Base-by-base conservation (phyloP, 2,888 invertebrate species). In the Mystacides longicornis region DNA sequence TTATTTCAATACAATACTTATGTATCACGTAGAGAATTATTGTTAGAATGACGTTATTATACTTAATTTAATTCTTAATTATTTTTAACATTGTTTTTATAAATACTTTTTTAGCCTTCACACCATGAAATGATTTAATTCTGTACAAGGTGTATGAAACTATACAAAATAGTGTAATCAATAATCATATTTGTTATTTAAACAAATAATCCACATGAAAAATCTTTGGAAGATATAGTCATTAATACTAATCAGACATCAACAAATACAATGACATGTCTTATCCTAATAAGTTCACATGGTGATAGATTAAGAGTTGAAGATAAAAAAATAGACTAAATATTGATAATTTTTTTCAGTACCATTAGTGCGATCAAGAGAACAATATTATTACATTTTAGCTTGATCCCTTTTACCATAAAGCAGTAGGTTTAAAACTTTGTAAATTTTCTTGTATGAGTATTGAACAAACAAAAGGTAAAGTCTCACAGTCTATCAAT, bases 341-440 rank as follows among this genome's bases (percentile, higher is more conserved):
- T 37, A 27, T 27, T 27, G 27, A 7, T 27, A n/a, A n/a, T 27
- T 37, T 37, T 37, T 14, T 7, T 4, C 14, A 37, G 7, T 37
- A 37, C 37, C 37, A 14, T 37, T 37, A 14, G 16, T 37, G 37
- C 37, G 14, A 4, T 37, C 16, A 7, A 37, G 16, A 16, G 16
- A 16, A 37, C 16, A 37, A 14, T n/a, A 37, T 7, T 37, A 37
- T n/a, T 37, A n/a, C 16, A 27, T 4, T 37, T n/a, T 37, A n/a
- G 37, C 23, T 57, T 57, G 57, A 48, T 57, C 57, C 57, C 57
- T 54, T 46, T 55, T 51, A 43, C 52, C 49, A 22, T 55, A 55
- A 55, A 20, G 49, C 50, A 53, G 45, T 50, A n/a, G 14, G 46
- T 18, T 46, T 19, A 11, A 46, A n/a, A 18, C 23, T 27, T 27